These are phyloP conservation scores for Psittacus erithacus DNA, from an alignment of 2,113 vertebrate genomes.

Conservation along the genomic window DNA sequence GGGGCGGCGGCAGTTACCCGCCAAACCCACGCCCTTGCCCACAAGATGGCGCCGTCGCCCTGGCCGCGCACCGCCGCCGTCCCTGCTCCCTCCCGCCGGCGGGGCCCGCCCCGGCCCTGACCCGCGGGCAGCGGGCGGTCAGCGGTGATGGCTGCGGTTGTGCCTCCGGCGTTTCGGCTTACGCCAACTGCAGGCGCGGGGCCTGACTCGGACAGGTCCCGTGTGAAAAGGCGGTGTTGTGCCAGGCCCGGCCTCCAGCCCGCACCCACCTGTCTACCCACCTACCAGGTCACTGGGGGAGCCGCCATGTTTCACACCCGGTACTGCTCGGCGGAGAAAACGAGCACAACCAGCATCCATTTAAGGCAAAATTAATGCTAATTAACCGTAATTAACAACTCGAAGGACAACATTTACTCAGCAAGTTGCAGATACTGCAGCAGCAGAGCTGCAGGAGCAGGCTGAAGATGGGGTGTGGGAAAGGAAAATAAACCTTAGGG, in stretches of 20 bases:
- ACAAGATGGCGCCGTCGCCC: conserved; percentile 49
- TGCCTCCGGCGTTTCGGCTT: neutral
- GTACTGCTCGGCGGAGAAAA: neutral
- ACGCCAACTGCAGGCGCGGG: too few relatives aligned
- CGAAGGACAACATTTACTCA: neutral
- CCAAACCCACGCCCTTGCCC: neutral
- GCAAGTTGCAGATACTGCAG: neutral
- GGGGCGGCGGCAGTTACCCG: neutral
- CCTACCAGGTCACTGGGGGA: neutral
- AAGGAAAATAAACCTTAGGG: neutral
- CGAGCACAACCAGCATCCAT: neutral
- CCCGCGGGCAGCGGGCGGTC: neutral
- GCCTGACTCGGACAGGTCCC: neutral
- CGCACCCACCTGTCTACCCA: neutral
- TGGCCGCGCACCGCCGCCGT: neutral
- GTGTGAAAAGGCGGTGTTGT: too few relatives aligned
- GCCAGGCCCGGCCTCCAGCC: too few relatives aligned
- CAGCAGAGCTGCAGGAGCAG: neutral
- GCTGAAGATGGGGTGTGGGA: neutral
- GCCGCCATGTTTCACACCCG: rapidly evolving
- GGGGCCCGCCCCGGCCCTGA: neutral
- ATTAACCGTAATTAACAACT: conserved; percentile 17
- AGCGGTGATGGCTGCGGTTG: too few relatives aligned
- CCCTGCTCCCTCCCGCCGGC: neutral
- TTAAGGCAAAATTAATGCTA: conserved; percentile 37